A percentile compares a stretch with the other conserved stretches of the same genome.
Evolutionary conservation across 2,888 invertebrate species (phyloP).

Genomic region (Coleophora flavipennella): DNA sequence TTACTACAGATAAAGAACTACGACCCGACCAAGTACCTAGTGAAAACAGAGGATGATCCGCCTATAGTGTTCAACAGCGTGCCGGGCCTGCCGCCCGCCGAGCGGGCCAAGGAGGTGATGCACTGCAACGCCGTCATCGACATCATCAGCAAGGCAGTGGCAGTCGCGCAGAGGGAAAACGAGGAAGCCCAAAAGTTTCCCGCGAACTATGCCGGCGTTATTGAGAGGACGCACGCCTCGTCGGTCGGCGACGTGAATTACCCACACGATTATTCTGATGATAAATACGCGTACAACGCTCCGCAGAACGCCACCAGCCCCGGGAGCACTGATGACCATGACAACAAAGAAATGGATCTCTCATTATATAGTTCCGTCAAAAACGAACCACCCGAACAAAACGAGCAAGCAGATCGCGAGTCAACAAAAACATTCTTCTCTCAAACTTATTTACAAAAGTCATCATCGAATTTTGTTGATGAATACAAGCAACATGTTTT

Average conservation of each 20-base stretch:
- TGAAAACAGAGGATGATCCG: conserved; percentile 60
- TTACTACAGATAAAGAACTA: conserved; percentile 67
- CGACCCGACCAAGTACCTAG: conserved; percentile 60
- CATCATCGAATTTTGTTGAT: conserved; percentile 38
- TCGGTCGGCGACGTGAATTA: conserved; percentile 31
- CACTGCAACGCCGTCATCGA: conserved; percentile 69
- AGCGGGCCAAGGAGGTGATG: conserved; percentile 67
- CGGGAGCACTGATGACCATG: conserved; percentile 49
- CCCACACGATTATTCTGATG: conserved; percentile 49
- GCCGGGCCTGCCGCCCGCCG: conserved; percentile 69
- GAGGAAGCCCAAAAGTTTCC: conserved; percentile 56
- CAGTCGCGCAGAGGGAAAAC: conserved; percentile 64
- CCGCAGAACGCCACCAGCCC: conserved; percentile 44
- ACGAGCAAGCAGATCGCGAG: conserved; percentile 32
- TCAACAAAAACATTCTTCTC: conserved; percentile 35
- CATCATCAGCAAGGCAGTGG: conserved; percentile 67
- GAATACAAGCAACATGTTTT: conserved; percentile 55
- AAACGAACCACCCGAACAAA: conserved; percentile 43
- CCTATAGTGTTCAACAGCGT: conserved; percentile 74
- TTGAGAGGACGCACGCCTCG: conserved; percentile 41
- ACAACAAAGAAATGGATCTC: conserved; percentile 61
- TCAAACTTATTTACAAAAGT: conserved; percentile 32
- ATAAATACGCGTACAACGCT: conserved; percentile 46
- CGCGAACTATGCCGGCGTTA: conserved; percentile 44
- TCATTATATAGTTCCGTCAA: conserved; percentile 57